Evolutionary conservation across 2,888 invertebrate species (phyloP), one percentile per base, ranked within the genome.

Genomic region (Rhodophaea formosa): DNA sequence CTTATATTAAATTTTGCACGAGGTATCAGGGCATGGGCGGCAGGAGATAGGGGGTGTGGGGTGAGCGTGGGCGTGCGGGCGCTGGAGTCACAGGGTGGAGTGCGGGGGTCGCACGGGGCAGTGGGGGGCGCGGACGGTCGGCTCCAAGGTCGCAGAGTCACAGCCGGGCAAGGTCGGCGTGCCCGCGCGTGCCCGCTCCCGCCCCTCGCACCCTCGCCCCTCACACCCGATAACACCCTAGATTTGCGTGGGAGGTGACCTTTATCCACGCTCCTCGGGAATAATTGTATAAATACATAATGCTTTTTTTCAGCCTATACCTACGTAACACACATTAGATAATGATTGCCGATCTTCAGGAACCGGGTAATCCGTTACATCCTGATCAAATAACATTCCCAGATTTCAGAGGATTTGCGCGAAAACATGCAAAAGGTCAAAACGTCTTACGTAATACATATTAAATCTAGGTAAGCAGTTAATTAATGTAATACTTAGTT

Each of bases 141-240:
- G 88, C 84, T 86, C 87, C 88, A 90, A 89, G 90, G 90, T 90
- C 89, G 86, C 87, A 86, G 88, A 90, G 90, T 91, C 90, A 91
- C 88, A 84, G 88, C 89, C 90, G 90, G 90, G 90, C 90, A 91
- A 90, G 90, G 90, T 90, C 89, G 79, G 79, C 80, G 81, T 86
- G 87, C 86, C 88, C 88, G 87, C 88, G 86, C 88, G 86, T 86
- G 87, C 85, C 82, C 80, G 51, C 51, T 73, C 69, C 63, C 75
- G 63, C 65, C 64, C 75, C 73, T 51, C 75, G 70, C 77, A 59
- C 75, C 68, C 68, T 60, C 71, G 53, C 69, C 66, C 76, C 72
- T 66, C 77, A 73, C 84, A 75, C 88, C 87, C 85, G 78, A 79
- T 73, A 71, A 79, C 84, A 79, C 84, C 88, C 87, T 81, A 78